Conservation (phyloP, 2,888 invertebrate genomes). For the Lydus trimaculatus region DNA sequence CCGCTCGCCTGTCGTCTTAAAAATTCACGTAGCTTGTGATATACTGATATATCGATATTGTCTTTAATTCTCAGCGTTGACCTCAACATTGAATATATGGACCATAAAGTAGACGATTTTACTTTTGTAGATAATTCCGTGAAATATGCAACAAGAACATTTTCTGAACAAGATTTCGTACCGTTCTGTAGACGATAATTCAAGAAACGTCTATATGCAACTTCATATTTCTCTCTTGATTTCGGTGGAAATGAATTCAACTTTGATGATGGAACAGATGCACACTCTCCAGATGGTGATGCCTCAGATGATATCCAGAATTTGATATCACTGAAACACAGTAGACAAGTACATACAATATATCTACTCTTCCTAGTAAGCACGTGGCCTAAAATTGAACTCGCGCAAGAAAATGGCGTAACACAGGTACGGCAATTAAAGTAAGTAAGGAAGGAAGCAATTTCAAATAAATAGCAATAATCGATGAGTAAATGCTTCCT, state of each 20-base stretch:
- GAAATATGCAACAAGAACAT: conserved; percentile 23
- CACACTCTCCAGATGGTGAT: neutral
- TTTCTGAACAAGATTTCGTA: conserved; percentile 21
- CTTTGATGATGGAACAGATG: neutral
- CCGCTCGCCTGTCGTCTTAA: conserved; percentile 40
- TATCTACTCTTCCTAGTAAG: neutral
- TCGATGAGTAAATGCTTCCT: too few species aligned
- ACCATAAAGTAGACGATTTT: conserved; percentile 27
- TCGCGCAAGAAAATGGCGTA: too few species aligned
- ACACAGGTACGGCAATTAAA: too few species aligned
- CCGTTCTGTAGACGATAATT: conserved; percentile 19
- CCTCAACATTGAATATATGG: conserved; percentile 22
- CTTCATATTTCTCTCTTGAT: conserved; percentile 18
- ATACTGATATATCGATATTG: conserved; percentile 19
- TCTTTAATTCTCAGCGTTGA: conserved; percentile 18
- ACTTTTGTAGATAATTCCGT: conserved; percentile 16
- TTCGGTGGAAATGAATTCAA: neutral
- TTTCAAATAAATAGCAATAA: too few species aligned
- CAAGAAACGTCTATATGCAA: conserved; percentile 20
- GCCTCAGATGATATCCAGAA: neutral
- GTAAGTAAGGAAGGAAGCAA: too few species aligned
- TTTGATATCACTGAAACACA: neutral
- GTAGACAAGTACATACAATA: neutral
- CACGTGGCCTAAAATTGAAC: neutral
- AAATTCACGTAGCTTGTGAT: conserved; percentile 28